phyloP scores from a whole-genome alignment of 2,888 invertebrate species.

The Unio pictorum region DNA sequence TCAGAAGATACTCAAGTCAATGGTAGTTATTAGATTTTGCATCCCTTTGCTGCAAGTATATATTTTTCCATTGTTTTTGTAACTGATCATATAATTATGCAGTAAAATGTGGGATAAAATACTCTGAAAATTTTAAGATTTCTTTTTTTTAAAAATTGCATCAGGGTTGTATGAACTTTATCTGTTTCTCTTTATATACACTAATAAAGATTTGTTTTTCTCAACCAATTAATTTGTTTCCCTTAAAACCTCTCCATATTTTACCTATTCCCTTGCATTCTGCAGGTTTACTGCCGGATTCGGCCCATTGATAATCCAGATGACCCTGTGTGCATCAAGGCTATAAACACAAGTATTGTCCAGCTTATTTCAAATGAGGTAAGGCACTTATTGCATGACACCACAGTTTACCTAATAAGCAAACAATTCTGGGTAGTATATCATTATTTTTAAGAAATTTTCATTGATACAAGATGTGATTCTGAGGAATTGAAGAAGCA shows the following conservation, averaged over 20 bases:
- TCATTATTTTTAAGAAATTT: too few relatives aligned
- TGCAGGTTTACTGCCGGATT: slow-evolving; percentile 87
- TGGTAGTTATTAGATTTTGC: too few relatives aligned
- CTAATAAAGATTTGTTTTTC: neutral
- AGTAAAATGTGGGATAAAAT: neutral
- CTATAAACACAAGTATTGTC: slow-evolving; percentile 66
- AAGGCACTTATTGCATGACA: slow-evolving; percentile 5
- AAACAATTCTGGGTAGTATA: too few relatives aligned
- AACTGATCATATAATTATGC: neutral
- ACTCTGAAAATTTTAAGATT: neutral
- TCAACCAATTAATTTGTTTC: neutral
- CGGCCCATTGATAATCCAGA: slow-evolving; percentile 81
- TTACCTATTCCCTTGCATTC: slow-evolving; percentile 6
- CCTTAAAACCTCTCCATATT: neutral
- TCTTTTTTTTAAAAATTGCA: neutral
- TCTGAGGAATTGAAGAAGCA: too few relatives aligned
- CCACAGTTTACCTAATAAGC: too few relatives aligned
- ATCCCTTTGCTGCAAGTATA: too few relatives aligned
- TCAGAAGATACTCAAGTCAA: too few relatives aligned
- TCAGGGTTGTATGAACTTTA: neutral
- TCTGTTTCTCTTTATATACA: neutral
- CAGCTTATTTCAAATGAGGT: slow-evolving; percentile 71
- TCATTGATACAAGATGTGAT: too few relatives aligned
- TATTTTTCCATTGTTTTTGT: too few relatives aligned
- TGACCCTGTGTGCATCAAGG: slow-evolving; percentile 73